Percentiles rank a stretch among this genome's conserved stretches.
Conservation (phyloP, 1,140 invertebrate genomes). For the Drosophila melanogaster region DNA sequence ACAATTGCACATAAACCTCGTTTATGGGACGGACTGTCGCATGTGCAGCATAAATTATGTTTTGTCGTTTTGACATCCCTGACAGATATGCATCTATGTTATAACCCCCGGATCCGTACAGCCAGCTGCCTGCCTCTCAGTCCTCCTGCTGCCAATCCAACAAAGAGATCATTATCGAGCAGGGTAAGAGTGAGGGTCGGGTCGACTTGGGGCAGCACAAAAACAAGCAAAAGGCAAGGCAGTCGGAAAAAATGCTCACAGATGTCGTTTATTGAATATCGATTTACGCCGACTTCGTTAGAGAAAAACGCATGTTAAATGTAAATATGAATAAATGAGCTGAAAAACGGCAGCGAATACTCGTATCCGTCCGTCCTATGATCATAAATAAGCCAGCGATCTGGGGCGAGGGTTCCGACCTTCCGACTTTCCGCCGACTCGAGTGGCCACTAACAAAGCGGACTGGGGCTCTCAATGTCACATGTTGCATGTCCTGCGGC, state of each 20-base stretch:
- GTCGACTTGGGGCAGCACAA: conserved; percentile 26
- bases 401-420: conserved; percentile 17
- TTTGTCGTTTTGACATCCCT: conserved; percentile 73
- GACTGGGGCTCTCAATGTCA: conserved; percentile 70
- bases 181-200: conserved; percentile 47
- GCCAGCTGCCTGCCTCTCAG: conserved; percentile 36
- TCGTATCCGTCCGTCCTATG: conserved; percentile 1
- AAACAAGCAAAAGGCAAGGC: conserved; percentile 7
- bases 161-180: conserved; percentile 78
- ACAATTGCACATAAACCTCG: conserved; percentile 54
- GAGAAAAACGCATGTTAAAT: conserved; percentile 77
- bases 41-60: conserved; percentile 76
- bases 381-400: conserved; percentile 49
- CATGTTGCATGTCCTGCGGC: conserved; percentile 77
- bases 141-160: conserved; percentile 27
- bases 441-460: conserved; percentile 23
- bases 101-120: conserved; percentile 37
- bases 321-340: conserved; percentile 83
- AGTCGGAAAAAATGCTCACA: conserved; percentile 73
- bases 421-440: not conserved
- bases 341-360: conserved; percentile 56
- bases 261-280: conserved; percentile 84
- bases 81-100: conserved; percentile 73
- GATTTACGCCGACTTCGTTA: conserved; percentile 81
- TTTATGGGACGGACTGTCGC: conserved; percentile 60